Base-by-base conservation (phyloP, 1,140 invertebrate genomes). In the Heliconius hewitsoni region DNA sequence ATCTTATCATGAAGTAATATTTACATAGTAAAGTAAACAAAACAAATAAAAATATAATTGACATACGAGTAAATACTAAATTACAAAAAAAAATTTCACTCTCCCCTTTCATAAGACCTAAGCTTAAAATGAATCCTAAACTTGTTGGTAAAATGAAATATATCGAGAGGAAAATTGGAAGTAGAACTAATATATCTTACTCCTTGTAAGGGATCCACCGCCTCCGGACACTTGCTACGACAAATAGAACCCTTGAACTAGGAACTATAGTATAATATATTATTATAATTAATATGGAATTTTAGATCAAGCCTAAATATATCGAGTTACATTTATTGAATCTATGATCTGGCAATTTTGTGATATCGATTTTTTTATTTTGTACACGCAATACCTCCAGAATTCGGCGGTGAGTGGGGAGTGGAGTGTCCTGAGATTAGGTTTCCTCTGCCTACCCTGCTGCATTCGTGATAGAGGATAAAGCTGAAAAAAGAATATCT, bases 111-210 rank as follows among this genome's bases (percentile, higher is more conserved):
- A 66, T 66, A 66, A 11, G 30, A 30, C 60, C 27, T 11, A 66
- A 66, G 23, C 74, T 66, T 76, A 76, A 76, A 76, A 60, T 71
- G 60, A 76, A 76, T 37, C 30, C 57, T 30, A 42, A 70, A 71
- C 34, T 42, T 37, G 60, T 76, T 50, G 60, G 60, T 71, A 76
- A 76, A 76, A 50, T 76, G 74, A 76, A 76, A 76, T 71, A 76
- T 76, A 76, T 76, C 74, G 60, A 66, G 39, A 70, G 74, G 66
- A 71, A 76, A 76, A 66, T 76, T 70, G 57, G 57, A 30, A 70
- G 66, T 76, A 50, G 74, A 34, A 76, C 74, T 71, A 60, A 76
- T 76, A 76, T 71, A 76, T 76, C 60, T 76, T 60, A 3, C 60
- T 23, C 27, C 60, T 18, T 30, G 60, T 27, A 42, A 76, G 74